phyloP scores from a whole-genome alignment of 2,888 invertebrate species.

The Rhagonycha fulva region DNA sequence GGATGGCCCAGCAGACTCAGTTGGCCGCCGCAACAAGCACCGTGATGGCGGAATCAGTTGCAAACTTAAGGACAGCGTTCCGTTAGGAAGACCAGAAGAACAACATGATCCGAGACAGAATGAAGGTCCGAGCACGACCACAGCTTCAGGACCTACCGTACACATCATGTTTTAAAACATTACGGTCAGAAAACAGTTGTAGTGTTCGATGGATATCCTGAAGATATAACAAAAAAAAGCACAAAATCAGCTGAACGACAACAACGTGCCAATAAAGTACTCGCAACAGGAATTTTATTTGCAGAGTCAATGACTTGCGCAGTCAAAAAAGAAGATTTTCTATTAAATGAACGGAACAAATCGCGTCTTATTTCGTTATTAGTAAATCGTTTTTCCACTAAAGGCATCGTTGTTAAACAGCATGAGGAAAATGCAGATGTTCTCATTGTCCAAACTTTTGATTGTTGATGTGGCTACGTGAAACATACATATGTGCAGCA shows the following conservation, averaged over 20 bases:
- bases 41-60: too few species aligned
- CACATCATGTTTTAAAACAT: constrained; percentile 19
- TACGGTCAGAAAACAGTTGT: constrained; percentile 16
- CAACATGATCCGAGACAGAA: too few species aligned
- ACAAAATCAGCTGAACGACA: constrained; percentile 22
- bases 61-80: too few species aligned
- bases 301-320: constrained; percentile 11
- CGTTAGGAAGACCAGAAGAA: too few species aligned
- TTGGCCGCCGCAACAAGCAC: too few species aligned
- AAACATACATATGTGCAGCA: too few species aligned
- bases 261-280: constrained; percentile 4
- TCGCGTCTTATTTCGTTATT: constrained; percentile 18
- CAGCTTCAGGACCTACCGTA: too few species aligned
- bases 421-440: constrained; percentile 29
- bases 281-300: constrained; percentile 18
- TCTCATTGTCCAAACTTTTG: constrained; percentile 25
- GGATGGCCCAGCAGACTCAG: too few species aligned
- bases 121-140: too few species aligned
- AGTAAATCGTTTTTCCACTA: constrained; percentile 11
- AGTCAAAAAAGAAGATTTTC: constrained; percentile 23
- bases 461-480: too few species aligned
- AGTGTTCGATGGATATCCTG: constrained; percentile 25
- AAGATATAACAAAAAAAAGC: constrained; percentile 12
- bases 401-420: constrained; percentile 22
- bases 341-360: constrained; percentile 23